Percentiles rank a stretch among this genome's conserved stretches.
These are phyloP conservation scores for Styela clava DNA, from an alignment of 23 tunicate genomes.

Conservation along the genomic window DNA sequence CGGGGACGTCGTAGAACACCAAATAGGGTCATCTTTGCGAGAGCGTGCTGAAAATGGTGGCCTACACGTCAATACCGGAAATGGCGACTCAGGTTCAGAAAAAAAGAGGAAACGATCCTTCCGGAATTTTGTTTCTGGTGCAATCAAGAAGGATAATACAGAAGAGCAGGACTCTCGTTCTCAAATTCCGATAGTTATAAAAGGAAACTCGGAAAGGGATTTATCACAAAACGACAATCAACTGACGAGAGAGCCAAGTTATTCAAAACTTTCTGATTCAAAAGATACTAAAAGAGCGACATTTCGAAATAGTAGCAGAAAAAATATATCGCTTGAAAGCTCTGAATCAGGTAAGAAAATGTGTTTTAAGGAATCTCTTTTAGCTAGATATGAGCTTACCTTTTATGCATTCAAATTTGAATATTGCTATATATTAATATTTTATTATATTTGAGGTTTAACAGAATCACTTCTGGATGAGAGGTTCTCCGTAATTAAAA, in stretches of 20 bases:
- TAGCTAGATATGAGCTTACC: neutral
- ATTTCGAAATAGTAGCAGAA: neutral
- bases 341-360: slow-evolving; percentile 58
- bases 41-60: neutral
- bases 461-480: too few relatives aligned
- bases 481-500: too few relatives aligned
- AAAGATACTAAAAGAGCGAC: neutral
- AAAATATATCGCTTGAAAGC: slow-evolving; percentile 45
- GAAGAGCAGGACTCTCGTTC: neutral
- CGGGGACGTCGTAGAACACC: neutral
- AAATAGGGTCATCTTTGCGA: neutral
- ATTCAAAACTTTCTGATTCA: neutral
- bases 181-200: neutral
- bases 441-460: too few relatives aligned
- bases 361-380: neutral
- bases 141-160: neutral
- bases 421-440: too few relatives aligned
- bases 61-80: neutral
- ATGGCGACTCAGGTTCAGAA: neutral
- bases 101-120: neutral
- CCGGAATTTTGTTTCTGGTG: neutral
- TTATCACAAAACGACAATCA: neutral
- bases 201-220: neutral
- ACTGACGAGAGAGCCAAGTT: neutral
- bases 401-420: too few relatives aligned